Percentiles rank a stretch among this genome's conserved stretches.
These are phyloP conservation scores for Athrips mouffetella DNA, from an alignment of 2,888 invertebrate genomes.

Conservation along the genomic window DNA sequence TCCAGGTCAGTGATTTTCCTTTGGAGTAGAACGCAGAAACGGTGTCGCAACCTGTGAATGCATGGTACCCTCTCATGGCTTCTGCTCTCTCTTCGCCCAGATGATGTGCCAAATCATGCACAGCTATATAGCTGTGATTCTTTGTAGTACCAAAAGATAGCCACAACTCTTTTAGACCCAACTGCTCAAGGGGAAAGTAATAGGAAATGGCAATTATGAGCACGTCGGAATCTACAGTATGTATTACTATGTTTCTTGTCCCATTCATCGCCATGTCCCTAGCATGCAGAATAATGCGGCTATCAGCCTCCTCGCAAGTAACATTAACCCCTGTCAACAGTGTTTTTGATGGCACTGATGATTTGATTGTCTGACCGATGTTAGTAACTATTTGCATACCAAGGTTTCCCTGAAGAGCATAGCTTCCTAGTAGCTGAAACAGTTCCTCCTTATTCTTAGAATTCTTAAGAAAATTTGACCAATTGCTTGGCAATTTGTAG, in stretches of 20 bases:
- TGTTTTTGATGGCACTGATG: constrained; percentile 13
- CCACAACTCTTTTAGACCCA: constrained; percentile 17
- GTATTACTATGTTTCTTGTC: constrained; percentile 16
- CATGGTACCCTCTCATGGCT: constrained; percentile 12
- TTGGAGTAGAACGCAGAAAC: constrained; percentile 13
- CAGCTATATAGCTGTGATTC: constrained; percentile 16
- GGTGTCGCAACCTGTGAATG: constrained; percentile 9
- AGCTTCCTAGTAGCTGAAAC: constrained; percentile 9
- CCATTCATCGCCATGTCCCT: constrained; percentile 17
- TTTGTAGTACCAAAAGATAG: constrained; percentile 7
- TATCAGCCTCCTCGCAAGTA: constrained; percentile 10
- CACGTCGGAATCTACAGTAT: constrained; percentile 19
- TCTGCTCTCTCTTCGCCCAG: constrained; percentile 18
- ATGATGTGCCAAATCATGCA: constrained; percentile 16
- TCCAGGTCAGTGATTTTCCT: constrained; percentile 18
- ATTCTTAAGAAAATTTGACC: constrained; percentile 13
- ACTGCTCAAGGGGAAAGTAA: constrained; percentile 14
- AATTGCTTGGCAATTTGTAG: constrained; percentile 7
- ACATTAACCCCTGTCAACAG: constrained; percentile 9
- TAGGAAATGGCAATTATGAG: constrained; percentile 15
- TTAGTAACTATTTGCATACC: constrained; percentile 12
- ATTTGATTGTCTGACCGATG: constrained; percentile 11
- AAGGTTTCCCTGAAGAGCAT: background rate
- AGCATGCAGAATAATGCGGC: constrained; percentile 16
- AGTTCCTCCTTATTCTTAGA: constrained; percentile 11